A percentile compares a stretch with the other conserved stretches of the same genome.
These are phyloP conservation scores for Trachelus tabidus DNA, from an alignment of 2,888 invertebrate genomes.

Conservation along the genomic window DNA sequence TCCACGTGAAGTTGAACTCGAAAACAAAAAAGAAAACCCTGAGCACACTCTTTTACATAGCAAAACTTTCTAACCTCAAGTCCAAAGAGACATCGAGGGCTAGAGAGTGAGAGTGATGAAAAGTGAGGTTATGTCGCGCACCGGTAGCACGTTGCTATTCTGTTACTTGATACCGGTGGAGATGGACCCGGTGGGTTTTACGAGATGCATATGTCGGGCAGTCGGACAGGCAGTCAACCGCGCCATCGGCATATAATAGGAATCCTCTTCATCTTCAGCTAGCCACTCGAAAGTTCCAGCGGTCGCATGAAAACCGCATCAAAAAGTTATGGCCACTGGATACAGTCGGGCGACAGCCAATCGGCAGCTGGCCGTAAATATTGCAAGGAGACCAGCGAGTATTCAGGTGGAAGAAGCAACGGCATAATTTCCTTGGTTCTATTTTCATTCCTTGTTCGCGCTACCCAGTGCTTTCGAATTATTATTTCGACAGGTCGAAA, in stretches of 20 bases:
- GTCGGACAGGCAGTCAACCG: conserved; percentile 33
- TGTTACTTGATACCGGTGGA: not conserved
- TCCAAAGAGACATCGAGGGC: not conserved
- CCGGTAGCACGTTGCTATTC: not conserved
- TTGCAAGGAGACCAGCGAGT: not conserved
- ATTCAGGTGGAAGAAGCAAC: not conserved
- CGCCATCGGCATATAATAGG: conserved; percentile 1
- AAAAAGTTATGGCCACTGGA: conserved; percentile 19
- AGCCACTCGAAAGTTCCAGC: not conserved
- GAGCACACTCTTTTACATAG: not conserved
- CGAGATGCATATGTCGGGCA: conserved; percentile 46
- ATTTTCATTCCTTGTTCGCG: not conserved
- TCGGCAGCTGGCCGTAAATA: conserved; percentile 20
- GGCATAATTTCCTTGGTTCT: not conserved
- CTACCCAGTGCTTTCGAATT: not conserved
- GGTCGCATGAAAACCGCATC: conserved; percentile 24
- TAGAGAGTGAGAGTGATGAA: not conserved
- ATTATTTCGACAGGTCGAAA: not conserved
- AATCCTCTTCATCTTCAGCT: not conserved
- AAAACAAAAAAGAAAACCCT: not conserved
- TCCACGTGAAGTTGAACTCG: not conserved
- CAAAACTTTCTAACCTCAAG: not conserved
- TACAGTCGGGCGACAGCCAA: not conserved
- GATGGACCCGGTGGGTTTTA: conserved; percentile 17
- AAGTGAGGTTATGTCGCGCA: not conserved